A percentile compares a stretch with the other conserved stretches of the same genome.
Conservation (phyloP, 2,888 invertebrate genomes). For the Eilema caniola region DNA sequence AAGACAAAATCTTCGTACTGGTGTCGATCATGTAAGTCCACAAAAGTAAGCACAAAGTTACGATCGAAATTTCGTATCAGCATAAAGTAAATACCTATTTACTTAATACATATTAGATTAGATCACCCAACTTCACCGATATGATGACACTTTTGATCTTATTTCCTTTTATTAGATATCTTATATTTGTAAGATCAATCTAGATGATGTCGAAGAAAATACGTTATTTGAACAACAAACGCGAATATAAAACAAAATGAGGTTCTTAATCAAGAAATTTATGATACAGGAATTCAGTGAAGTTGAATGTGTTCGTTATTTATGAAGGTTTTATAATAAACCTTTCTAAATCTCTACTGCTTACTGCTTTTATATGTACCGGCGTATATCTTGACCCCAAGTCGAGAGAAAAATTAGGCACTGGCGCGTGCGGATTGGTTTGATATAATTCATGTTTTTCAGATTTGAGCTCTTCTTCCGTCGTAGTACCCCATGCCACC, state of each 20-base stretch:
- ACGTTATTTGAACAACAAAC: not conserved
- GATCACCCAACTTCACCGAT: not conserved
- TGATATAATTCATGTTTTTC: no score
- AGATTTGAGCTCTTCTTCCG: no score
- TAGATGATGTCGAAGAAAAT: not conserved
- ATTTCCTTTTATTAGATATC: conserved; percentile 8
- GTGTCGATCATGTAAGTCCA: no score
- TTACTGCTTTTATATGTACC: not conserved
- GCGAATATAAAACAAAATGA: not conserved
- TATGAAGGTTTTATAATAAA: not conserved
- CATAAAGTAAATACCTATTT: not conserved
- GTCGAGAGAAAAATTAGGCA: no score
- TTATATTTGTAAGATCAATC: not conserved
- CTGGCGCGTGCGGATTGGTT: no score
- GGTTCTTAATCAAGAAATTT: not conserved
- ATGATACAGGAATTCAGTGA: not conserved
- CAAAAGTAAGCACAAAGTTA: no score
- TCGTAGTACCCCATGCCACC: no score
- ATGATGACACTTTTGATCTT: not conserved
- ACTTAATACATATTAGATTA: not conserved
- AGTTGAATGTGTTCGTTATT: not conserved
- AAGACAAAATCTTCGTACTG: no score
- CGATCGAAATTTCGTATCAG: not conserved
- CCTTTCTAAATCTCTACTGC: not conserved
- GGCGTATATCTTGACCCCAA: not conserved